Evolutionary conservation across 2,888 invertebrate species (phyloP).

Genomic region (Zeuzera pyrina): DNA sequence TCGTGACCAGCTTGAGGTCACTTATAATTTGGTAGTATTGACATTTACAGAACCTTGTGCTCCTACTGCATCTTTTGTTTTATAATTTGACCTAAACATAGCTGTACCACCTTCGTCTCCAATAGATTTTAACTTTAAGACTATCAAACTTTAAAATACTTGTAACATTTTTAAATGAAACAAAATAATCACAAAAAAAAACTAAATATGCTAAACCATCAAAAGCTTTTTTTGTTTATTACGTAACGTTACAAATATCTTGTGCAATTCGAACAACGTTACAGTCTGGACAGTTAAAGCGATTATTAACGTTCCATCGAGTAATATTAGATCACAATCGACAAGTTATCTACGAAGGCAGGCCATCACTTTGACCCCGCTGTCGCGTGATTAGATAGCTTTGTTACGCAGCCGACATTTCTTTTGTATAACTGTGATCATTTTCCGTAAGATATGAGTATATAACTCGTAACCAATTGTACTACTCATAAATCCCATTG

Average conservation of each 20-base stretch:
- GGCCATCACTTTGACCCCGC: constrained; percentile 25
- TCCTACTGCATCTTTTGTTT: constrained; percentile 29
- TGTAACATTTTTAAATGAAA: too few species aligned
- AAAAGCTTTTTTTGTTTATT: constrained; percentile 1
- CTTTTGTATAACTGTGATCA: too few species aligned
- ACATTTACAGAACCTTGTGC: constrained; percentile 52
- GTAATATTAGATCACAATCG: constrained; percentile 24
- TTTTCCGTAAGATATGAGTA: too few species aligned
- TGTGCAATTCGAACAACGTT: constrained; percentile 11
- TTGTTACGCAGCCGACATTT: constrained; percentile 1
- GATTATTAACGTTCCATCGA: constrained; percentile 11
- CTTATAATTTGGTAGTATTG: constrained; percentile 14
- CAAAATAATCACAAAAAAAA: too few species aligned
- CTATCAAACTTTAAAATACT: too few species aligned
- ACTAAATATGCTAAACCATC: too few species aligned
- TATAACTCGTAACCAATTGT: too few species aligned
- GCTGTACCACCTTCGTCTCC: too few species aligned
- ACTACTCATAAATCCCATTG: too few species aligned
- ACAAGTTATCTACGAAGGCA: constrained; percentile 24
- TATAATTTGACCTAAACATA: constrained; percentile 6
- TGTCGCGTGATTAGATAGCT: constrained; percentile 23
- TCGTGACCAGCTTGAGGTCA: constrained; percentile 58
- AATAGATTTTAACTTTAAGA: too few species aligned
- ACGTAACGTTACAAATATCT: constrained; percentile 4
- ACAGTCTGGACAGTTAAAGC: constrained; percentile 5